Conservation (phyloP, 2,113 vertebrate genomes). For the Pedetes capensis region DNA sequence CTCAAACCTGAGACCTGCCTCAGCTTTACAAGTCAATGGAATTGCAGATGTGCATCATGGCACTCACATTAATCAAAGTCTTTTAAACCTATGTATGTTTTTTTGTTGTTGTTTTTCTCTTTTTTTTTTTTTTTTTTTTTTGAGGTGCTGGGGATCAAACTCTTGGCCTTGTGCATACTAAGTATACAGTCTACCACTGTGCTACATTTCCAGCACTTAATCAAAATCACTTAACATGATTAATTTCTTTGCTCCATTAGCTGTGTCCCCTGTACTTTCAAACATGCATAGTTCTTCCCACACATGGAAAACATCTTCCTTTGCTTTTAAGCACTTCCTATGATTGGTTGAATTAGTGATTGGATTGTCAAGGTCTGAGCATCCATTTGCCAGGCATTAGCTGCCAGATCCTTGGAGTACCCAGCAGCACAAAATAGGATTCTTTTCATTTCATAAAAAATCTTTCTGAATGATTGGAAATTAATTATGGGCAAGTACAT, state of each 20-base stretch:
- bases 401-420: background rate
- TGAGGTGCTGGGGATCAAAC: too few species aligned
- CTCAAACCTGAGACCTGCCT: too few species aligned
- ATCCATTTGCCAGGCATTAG: background rate
- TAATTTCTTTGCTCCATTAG: background rate
- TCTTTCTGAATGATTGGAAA: background rate
- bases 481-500: background rate
- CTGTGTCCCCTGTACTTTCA: background rate
- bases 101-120: too few species aligned
- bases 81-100: too few species aligned
- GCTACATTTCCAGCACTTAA: too few species aligned
- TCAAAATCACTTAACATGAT: background rate
- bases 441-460: background rate
- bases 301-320: background rate
- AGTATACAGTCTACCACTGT: too few species aligned
- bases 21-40: too few species aligned
- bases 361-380: background rate
- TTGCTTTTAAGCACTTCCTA: background rate
- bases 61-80: background rate
- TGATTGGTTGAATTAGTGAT: background rate
- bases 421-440: background rate
- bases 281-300: background rate
- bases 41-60: too few species aligned
- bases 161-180: too few species aligned
- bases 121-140: too few species aligned